phyloP scores from a whole-genome alignment of 1,140 invertebrate genomes.

The Drosophila pachea region DNA sequence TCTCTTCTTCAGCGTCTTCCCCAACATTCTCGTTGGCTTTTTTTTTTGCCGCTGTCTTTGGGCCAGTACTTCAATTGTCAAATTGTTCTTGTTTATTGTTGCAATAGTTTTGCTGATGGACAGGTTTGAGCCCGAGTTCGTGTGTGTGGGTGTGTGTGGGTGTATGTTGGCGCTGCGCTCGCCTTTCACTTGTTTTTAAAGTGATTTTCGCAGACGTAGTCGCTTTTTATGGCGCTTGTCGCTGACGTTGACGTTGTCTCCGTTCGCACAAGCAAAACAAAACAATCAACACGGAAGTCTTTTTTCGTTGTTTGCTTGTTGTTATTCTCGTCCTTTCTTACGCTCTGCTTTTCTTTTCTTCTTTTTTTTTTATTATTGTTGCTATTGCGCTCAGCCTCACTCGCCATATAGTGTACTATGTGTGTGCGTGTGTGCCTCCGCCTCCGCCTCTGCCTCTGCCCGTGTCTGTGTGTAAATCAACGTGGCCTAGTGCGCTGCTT shows the following conservation, averaged over 20 bases:
- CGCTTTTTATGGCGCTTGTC: conserved; percentile 70
- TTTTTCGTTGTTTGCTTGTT: conserved; percentile 58
- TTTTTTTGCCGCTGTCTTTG: conserved; percentile 16
- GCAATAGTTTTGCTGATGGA: conserved; percentile 75
- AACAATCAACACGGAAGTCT: conserved; percentile 75
- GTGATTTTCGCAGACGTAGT: conserved; percentile 68
- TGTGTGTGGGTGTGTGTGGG: neutral
- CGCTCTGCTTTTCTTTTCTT: neutral
- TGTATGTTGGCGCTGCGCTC: conserved; percentile 9
- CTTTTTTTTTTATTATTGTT: conserved; percentile 27
- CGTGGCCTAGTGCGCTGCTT: conserved; percentile 74
- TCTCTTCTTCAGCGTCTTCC: neutral
- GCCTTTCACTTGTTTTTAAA: conserved; percentile 74
- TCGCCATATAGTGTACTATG: conserved; percentile 19
- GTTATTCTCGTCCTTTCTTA: conserved; percentile 27
- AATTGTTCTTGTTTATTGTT: conserved; percentile 77
- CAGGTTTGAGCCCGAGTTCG: conserved; percentile 55
- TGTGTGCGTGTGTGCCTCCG: neutral
- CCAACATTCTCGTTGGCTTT: conserved; percentile 5
- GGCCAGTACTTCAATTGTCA: conserved; percentile 74
- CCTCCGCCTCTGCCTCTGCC: neutral
- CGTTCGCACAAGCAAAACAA: conserved; percentile 60
- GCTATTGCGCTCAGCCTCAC: conserved; percentile 37
- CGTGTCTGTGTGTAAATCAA: conserved; percentile 58
- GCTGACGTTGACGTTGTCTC: conserved; percentile 38